Percentiles rank a stretch among this genome's conserved stretches.
Conservation (phyloP, 2,888 invertebrate species). For the Agonopterix heracliana region DNA sequence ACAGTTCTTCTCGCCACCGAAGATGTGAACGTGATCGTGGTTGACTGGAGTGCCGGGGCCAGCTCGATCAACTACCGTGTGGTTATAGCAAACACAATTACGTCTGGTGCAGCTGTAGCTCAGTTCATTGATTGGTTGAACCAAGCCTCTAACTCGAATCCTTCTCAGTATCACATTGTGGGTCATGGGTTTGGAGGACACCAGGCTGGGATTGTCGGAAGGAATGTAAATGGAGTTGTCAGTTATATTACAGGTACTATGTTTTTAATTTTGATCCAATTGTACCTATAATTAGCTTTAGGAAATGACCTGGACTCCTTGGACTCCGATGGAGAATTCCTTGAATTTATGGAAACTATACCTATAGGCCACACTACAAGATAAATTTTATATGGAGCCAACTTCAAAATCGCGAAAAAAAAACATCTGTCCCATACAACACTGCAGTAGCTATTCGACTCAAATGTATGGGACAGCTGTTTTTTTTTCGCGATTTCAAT, state of each 20-base stretch:
- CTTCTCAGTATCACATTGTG: slow-evolving; percentile 42
- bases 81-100: slow-evolving; percentile 39
- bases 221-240: slow-evolving; percentile 37
- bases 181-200: slow-evolving; percentile 54
- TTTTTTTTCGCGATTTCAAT: too few relatives aligned
- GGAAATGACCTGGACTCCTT: too few relatives aligned
- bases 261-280: background rate
- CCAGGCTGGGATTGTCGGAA: slow-evolving; percentile 47
- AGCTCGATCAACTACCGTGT: slow-evolving; percentile 28
- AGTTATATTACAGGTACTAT: slow-evolving; percentile 52
- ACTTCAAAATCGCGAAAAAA: too few relatives aligned
- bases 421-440: too few relatives aligned
- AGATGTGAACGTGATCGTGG: slow-evolving; percentile 51
- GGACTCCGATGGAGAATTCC: too few relatives aligned
- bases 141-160: slow-evolving; percentile 24
- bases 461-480: too few relatives aligned
- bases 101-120: slow-evolving; percentile 41
- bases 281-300: too few relatives aligned
- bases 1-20: slow-evolving; percentile 43
- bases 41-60: slow-evolving; percentile 54
- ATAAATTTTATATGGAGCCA: too few relatives aligned
- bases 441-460: too few relatives aligned
- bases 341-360: too few relatives aligned
- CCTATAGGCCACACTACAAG: too few relatives aligned
- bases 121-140: slow-evolving; percentile 49